phyloP scores from a whole-genome alignment of 2,888 invertebrate genomes.

The Chrysolina americana region DNA sequence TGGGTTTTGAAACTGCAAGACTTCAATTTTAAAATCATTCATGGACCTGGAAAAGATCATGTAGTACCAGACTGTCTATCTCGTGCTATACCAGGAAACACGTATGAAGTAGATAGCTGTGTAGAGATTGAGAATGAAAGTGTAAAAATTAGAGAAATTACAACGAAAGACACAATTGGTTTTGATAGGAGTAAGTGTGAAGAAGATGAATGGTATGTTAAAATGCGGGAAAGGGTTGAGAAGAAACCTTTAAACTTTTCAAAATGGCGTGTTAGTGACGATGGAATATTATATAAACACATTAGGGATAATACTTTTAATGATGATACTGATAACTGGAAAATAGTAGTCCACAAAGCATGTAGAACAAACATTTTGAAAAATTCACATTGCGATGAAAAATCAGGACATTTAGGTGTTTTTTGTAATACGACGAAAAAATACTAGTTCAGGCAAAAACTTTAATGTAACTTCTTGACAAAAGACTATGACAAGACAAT shows the following conservation, averaged over 20 bases:
- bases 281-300: neutral
- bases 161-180: neutral
- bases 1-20: no score
- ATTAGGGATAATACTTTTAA: neutral
- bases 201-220: neutral
- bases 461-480: no score
- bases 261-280: neutral
- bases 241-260: neutral
- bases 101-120: no score
- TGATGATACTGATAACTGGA: neutral
- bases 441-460: no score
- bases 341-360: neutral
- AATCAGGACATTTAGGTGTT: neutral
- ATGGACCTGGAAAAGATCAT: no score
- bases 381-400: neutral
- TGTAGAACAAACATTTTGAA: neutral
- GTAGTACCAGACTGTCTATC: no score
- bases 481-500: no score
- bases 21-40: constrained; percentile 14
- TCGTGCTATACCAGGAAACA: no score
- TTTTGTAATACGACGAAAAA: no score
- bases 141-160: neutral
- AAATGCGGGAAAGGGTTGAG: neutral
- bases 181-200: neutral
- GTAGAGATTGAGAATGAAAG: no score